phyloP scores from a whole-genome alignment of 2,113 vertebrate species.

The Acrocephalus arundinaceus region DNA sequence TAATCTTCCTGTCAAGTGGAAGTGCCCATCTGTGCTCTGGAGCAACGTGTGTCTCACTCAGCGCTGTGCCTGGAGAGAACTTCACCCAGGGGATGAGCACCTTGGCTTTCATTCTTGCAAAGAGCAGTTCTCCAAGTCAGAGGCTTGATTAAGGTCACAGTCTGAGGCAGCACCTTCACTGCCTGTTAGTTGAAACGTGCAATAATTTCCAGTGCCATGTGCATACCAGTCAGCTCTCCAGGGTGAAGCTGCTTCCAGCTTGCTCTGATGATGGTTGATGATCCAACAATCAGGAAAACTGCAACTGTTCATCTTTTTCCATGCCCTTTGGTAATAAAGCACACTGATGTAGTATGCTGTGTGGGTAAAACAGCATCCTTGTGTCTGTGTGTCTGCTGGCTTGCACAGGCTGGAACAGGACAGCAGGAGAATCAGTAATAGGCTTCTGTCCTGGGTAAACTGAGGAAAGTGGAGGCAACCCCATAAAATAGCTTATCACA shows the following conservation, averaged over 20 bases:
- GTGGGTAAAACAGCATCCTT: neutral
- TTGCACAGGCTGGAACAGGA: neutral
- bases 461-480: neutral
- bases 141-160: neutral
- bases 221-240: fast-evolving
- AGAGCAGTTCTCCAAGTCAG: neutral
- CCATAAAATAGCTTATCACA: neutral
- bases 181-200: neutral
- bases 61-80: neutral
- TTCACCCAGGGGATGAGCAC: neutral
- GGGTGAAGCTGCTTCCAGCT: neutral
- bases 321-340: neutral
- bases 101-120: neutral
- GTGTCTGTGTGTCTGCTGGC: neutral
- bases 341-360: neutral
- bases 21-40: neutral
- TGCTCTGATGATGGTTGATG: neutral
- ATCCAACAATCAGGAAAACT: neutral
- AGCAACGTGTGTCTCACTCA: fast-evolving
- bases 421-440: neutral
- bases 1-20: neutral
- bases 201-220: neutral
- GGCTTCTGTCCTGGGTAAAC: neutral
- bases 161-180: neutral
- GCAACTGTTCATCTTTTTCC: neutral